Percentiles rank a stretch among this genome's conserved stretches.
phyloP scores from a whole-genome alignment of 2,888 invertebrate genomes.

The Epistrophella euchroma region DNA sequence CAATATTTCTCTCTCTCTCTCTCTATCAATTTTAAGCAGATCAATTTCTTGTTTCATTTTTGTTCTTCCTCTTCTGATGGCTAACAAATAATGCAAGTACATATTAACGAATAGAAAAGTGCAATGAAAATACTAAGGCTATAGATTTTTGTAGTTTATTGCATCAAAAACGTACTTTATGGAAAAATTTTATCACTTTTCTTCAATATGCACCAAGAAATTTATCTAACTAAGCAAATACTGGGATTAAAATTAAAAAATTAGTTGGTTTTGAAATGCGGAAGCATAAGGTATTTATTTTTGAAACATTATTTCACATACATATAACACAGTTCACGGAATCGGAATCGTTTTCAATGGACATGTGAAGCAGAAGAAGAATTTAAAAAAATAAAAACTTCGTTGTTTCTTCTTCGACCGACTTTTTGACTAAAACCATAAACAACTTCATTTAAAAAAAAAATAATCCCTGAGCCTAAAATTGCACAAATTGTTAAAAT shows the following conservation, averaged over 20 bases:
- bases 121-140: conserved; percentile 31
- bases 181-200: conserved; percentile 19
- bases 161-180: conserved; percentile 32
- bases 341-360: no score
- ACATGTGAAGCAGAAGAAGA: no score
- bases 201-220: conserved; percentile 44
- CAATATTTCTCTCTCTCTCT: conserved; percentile 29
- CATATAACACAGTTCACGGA: no score
- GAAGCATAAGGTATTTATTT: neutral
- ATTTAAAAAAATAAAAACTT: neutral
- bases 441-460: conserved; percentile 1
- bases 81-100: conserved; percentile 5
- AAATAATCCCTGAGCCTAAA: conserved; percentile 10
- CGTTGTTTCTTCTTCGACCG: neutral
- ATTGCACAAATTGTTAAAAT: conserved; percentile 45
- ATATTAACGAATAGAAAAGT: conserved; percentile 8
- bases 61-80: conserved; percentile 1
- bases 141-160: conserved; percentile 33
- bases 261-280: conserved; percentile 33
- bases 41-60: neutral
- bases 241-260: conserved; percentile 11
- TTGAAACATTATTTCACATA: neutral
- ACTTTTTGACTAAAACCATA: conserved; percentile 14
- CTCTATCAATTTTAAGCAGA: conserved; percentile 12
- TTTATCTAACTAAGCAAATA: conserved; percentile 22